Percentiles rank a stretch among this genome's conserved stretches.
Evolutionary conservation across 1,140 invertebrate species (phyloP).

Genomic region (Dinothrombium tinctorium): DNA sequence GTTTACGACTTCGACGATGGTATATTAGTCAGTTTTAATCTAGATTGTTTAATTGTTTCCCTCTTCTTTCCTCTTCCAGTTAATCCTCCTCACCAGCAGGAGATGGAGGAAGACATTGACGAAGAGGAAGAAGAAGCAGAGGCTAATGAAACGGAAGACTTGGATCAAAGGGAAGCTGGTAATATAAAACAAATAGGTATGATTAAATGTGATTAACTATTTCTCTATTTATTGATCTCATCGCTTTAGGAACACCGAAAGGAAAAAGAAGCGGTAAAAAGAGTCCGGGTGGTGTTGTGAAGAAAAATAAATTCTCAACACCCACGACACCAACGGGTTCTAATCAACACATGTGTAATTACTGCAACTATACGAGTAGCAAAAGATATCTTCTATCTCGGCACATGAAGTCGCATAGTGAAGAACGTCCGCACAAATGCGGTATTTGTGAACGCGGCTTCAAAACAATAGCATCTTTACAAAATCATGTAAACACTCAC

Average conservation of each 20-base stretch:
- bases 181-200: neutral
- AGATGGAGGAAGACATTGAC: neutral
- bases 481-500: slow-evolving; percentile 91
- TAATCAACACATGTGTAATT: slow-evolving; percentile 55
- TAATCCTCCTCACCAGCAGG: neutral
- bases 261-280: neutral
- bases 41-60: neutral
- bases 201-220: neutral
- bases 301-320: slow-evolving; percentile 16
- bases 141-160: slow-evolving; percentile 15
- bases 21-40: neutral
- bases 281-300: neutral
- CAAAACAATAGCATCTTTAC: slow-evolving; percentile 70
- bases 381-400: slow-evolving; percentile 68
- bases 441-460: slow-evolving; percentile 81
- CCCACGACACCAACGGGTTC: slow-evolving; percentile 42
- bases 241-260: neutral
- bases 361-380: slow-evolving; percentile 67
- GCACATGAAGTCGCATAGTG: slow-evolving; percentile 86
- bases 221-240: neutral
- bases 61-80: neutral
- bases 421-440: slow-evolving; percentile 81
- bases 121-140: neutral
- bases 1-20: slow-evolving; percentile 32
- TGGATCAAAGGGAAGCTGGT: slow-evolving; percentile 27